Evolutionary conservation across 1,140 invertebrate species (phyloP).

Genomic region (Chionoecetes opilio): DNA sequence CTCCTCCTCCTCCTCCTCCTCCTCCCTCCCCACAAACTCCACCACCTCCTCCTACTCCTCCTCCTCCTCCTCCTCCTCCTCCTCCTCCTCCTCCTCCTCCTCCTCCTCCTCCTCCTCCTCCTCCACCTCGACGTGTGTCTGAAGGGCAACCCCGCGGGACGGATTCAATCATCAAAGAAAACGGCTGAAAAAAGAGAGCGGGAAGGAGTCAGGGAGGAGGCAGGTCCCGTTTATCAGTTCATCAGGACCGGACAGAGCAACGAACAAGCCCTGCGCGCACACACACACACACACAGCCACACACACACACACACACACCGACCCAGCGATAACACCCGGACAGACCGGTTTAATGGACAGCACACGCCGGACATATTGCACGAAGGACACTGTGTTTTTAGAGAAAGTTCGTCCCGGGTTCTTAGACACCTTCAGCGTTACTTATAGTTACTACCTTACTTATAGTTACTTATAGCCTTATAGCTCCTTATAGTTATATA

Average conservation of each 20-base stretch:
- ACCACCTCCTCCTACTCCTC: too few relatives aligned
- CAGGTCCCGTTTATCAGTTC: slow-evolving; percentile 72
- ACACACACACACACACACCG: slow-evolving; percentile 44
- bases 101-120: too few relatives aligned
- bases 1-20: too few relatives aligned
- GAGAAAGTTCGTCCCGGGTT: background rate
- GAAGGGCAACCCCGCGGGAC: slow-evolving; percentile 59
- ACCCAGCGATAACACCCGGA: slow-evolving; percentile 63
- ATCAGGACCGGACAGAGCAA: slow-evolving; percentile 70
- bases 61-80: too few relatives aligned
- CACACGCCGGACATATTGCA: slow-evolving; percentile 62
- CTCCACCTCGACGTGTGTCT: background rate
- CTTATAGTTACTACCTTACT: too few relatives aligned
- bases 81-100: too few relatives aligned
- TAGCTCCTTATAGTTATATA: too few relatives aligned
- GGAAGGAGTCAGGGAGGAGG: slow-evolving; percentile 50
- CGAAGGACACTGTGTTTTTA: slow-evolving; percentile 19
- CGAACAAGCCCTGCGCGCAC: slow-evolving; percentile 71
- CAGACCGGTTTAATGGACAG: slow-evolving; percentile 67
- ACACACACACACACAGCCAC: slow-evolving; percentile 33
- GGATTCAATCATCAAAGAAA: slow-evolving; percentile 74
- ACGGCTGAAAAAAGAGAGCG: slow-evolving; percentile 73
- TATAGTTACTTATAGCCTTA: too few relatives aligned
- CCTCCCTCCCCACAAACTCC: too few relatives aligned
- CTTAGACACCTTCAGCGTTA: background rate